Percentiles rank a stretch among this genome's conserved stretches.
Evolutionary conservation across 1,140 invertebrate genomes (phyloP).

Genomic region (Cephus cinctus): DNA sequence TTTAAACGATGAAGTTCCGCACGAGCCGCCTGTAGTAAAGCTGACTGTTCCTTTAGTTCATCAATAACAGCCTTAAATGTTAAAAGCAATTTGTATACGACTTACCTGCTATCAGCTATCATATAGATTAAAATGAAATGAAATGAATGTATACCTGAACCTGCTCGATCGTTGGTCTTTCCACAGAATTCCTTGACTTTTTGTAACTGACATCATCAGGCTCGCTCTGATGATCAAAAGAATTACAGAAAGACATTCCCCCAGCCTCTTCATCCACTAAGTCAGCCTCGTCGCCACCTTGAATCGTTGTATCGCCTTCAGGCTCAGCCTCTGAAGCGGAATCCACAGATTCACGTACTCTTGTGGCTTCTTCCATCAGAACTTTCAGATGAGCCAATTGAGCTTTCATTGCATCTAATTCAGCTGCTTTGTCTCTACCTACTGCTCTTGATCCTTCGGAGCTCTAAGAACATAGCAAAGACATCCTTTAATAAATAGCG

Average conservation of each 20-base stretch:
- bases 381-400: conserved; percentile 47
- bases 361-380: conserved; percentile 42
- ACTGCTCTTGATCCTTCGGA: conserved; percentile 33
- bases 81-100: too few relatives aligned
- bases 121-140: too few relatives aligned
- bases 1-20: conserved; percentile 47
- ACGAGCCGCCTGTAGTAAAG: conserved; percentile 37
- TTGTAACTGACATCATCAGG: conserved; percentile 22
- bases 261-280: conserved; percentile 23
- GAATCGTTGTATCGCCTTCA: conserved; percentile 23
- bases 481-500: background rate
- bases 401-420: conserved; percentile 46
- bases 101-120: too few relatives aligned
- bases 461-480: conserved; percentile 23
- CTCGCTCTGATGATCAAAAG: conserved; percentile 32
- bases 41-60: conserved; percentile 47
- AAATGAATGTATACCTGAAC: conserved; percentile 33
- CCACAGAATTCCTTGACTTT: conserved; percentile 23
- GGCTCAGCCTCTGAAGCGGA: conserved; percentile 29
- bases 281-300: conserved; percentile 7
- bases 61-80: conserved; percentile 37
- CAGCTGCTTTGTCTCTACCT: conserved; percentile 41
- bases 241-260: conserved; percentile 14
- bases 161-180: conserved; percentile 34
- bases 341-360: conserved; percentile 27